phyloP scores from a whole-genome alignment of 2,888 invertebrate species.

The Hemaris fuciformis region DNA sequence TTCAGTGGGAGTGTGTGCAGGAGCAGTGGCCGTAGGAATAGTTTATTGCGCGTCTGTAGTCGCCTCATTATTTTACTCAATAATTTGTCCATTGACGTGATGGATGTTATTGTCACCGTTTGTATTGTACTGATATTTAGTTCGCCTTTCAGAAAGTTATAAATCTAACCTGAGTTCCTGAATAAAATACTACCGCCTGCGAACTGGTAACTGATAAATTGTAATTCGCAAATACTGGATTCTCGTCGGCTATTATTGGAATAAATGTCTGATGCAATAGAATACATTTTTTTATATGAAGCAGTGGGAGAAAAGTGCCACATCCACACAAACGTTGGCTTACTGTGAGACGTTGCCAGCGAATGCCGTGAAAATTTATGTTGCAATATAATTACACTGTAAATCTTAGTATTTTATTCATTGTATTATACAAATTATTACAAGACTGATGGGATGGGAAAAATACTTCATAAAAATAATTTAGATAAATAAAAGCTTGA shows the following conservation, averaged over 20 bases:
- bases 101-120: slow-evolving; percentile 49
- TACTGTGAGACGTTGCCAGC: neutral
- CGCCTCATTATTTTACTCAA: slow-evolving; percentile 51
- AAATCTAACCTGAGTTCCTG: slow-evolving; percentile 55
- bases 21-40: slow-evolving; percentile 35
- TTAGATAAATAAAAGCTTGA: neutral
- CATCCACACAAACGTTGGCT: neutral
- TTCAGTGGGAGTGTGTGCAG: slow-evolving; percentile 32
- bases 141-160: slow-evolving; percentile 54
- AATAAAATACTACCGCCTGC: slow-evolving; percentile 19
- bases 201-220: neutral
- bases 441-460: neutral
- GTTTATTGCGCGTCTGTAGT: slow-evolving; percentile 39
- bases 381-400: slow-evolving; percentile 2
- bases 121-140: slow-evolving; percentile 55
- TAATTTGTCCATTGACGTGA: slow-evolving; percentile 61
- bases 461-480: neutral
- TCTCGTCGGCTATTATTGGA: neutral
- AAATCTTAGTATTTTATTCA: neutral
- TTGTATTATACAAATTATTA: neutral
- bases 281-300: slow-evolving; percentile 11
- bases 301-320: neutral
- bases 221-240: neutral
- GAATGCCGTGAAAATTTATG: neutral
- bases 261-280: neutral